Evolutionary conservation across 2,113 vertebrate genomes (phyloP).

Genomic region (Toxotes chatareus): DNA sequence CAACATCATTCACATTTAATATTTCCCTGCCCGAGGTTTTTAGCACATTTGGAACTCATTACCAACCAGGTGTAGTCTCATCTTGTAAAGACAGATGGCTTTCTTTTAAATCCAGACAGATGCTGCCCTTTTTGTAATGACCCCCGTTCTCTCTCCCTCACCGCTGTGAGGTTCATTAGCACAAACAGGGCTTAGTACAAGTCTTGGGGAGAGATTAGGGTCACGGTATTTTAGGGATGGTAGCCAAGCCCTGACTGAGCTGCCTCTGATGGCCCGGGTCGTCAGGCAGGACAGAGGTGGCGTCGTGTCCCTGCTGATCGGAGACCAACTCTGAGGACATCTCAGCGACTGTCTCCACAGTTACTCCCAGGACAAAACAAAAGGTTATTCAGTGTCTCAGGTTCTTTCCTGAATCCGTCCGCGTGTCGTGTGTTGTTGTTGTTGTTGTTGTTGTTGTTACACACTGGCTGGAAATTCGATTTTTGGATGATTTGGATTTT

Average conservation of each 20-base stretch:
- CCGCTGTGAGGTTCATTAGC: conserved; percentile 59
- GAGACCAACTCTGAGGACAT: not conserved
- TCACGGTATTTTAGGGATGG: conserved; percentile 38
- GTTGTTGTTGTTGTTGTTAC: no score
- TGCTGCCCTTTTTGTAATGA: conserved; percentile 50
- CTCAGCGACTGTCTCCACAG: not conserved
- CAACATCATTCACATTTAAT: conserved; percentile 37
- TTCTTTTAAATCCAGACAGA: conserved; percentile 65
- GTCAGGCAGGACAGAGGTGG: not conserved
- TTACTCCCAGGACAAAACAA: not conserved
- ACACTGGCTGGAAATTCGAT: no score
- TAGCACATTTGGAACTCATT: conserved; percentile 42
- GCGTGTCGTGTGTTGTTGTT: no score
- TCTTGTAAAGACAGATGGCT: conserved; percentile 62
- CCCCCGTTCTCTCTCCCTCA: not conserved
- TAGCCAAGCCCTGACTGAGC: conserved; percentile 27
- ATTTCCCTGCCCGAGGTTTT: conserved; percentile 41
- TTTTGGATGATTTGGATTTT: no score
- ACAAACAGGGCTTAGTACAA: conserved; percentile 49
- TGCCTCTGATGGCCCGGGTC: conserved; percentile 19
- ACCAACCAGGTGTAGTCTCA: conserved; percentile 56
- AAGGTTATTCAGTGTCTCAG: no score
- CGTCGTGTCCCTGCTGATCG: not conserved
- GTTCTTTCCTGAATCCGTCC: no score
- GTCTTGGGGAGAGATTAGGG: conserved; percentile 57